phyloP scores from a whole-genome alignment of 2,113 vertebrate species.

The Australoheros scitulus region DNA sequence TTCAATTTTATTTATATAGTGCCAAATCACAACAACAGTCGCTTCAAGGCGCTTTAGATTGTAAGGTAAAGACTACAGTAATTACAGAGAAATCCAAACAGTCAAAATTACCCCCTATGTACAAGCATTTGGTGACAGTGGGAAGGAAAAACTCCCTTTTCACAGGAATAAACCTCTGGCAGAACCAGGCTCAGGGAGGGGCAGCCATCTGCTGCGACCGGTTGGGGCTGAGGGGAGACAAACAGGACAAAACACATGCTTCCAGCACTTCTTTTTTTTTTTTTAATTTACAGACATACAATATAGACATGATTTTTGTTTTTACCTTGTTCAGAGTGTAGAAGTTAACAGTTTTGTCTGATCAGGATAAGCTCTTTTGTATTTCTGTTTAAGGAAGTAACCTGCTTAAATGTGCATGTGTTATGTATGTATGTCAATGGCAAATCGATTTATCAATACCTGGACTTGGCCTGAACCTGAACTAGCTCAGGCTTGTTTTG shows the following conservation, averaged over 20 bases:
- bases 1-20: not conserved
- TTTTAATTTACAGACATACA: not conserved
- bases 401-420: not conserved
- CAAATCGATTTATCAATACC: not conserved
- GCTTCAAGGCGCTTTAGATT: too few species aligned
- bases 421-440: not conserved
- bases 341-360: not conserved
- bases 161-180: too few species aligned
- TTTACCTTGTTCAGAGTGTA: too few species aligned
- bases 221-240: too few species aligned
- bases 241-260: not conserved
- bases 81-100: too few species aligned
- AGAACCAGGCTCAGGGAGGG: too few species aligned
- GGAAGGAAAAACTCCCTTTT: too few species aligned
- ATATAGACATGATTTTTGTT: not conserved
- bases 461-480: not conserved
- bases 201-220: too few species aligned
- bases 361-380: not conserved
- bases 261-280: not conserved
- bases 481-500: not conserved
- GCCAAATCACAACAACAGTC: too few species aligned
- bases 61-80: too few species aligned
- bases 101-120: too few species aligned
- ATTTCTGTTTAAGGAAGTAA: not conserved
- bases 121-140: too few species aligned